Conservation (phyloP, 2,797 vertebrate species). For the Gambusia yucatana region DNA sequence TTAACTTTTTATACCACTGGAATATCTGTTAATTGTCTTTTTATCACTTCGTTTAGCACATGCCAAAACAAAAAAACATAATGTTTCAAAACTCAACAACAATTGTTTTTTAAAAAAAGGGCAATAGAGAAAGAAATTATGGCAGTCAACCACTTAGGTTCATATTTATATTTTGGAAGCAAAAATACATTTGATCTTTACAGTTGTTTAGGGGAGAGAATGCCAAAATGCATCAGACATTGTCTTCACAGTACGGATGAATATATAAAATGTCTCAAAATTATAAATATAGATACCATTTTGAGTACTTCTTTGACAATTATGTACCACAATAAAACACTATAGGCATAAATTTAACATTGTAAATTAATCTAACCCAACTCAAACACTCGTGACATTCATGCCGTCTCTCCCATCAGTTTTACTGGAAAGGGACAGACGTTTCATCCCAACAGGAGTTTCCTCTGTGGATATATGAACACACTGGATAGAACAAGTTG, state of each 20-base stretch:
- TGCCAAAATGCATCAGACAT: not conserved
- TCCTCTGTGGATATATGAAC: not conserved
- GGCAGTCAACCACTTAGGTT: not conserved
- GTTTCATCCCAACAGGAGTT: not conserved
- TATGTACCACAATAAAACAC: not conserved
- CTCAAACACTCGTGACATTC: not conserved
- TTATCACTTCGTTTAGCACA: slow-evolving; percentile 1
- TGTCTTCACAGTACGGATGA: not conserved
- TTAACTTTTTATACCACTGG: not conserved
- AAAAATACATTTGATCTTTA: not conserved
- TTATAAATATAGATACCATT: not conserved
- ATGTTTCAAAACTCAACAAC: not conserved
- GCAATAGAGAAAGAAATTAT: not conserved
- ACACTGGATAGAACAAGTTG: not conserved
- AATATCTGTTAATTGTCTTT: not conserved
- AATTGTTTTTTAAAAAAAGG: not conserved
- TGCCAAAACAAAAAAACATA: not conserved
- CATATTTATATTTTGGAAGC: not conserved
- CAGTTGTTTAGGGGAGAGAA: not conserved
- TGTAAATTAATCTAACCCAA: not conserved
- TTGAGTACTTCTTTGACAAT: not conserved
- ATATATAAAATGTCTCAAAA: not conserved
- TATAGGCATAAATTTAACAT: not conserved
- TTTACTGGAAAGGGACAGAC: not conserved
- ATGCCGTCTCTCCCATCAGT: not conserved